These are phyloP conservation scores for Uria aalge DNA, from an alignment of 2,113 vertebrate species.

Conservation along the genomic window DNA sequence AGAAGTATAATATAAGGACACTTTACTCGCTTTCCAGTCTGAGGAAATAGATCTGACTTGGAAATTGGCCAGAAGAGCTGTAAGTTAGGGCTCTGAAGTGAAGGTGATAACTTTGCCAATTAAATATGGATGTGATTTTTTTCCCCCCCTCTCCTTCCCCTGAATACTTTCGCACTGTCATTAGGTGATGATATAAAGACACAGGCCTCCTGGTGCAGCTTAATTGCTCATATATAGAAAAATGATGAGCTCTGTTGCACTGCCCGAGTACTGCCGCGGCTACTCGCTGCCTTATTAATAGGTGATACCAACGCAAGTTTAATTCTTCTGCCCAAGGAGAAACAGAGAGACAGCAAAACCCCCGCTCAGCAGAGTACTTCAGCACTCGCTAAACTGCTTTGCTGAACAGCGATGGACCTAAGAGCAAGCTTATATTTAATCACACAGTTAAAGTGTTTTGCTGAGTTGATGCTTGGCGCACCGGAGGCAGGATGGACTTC, in stretches of 20 bases:
- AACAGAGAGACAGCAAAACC: conserved; percentile 13
- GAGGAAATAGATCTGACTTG: conserved; percentile 44
- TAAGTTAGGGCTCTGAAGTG: conserved; percentile 31
- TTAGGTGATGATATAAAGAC: conserved; percentile 69
- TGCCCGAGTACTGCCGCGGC: conserved; percentile 39
- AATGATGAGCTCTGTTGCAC: conserved; percentile 56
- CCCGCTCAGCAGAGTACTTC: not conserved
- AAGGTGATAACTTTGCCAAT: conserved; percentile 70
- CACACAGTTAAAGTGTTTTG: not conserved
- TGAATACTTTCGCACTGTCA: conserved; percentile 21
- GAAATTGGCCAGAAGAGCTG: conserved; percentile 27
- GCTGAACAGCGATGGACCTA: not conserved
- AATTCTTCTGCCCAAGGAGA: conserved; percentile 50
- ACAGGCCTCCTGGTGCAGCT: conserved; percentile 58
- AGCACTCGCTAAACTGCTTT: not conserved
- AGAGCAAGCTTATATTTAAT: not conserved
- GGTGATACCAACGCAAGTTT: conserved; percentile 13
- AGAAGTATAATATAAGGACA: conserved; percentile 22
- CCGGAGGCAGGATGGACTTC: not conserved
- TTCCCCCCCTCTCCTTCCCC: not conserved
- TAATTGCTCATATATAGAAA: conserved; percentile 71
- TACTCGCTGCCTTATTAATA: conserved; percentile 57
- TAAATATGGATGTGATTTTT: conserved; percentile 46
- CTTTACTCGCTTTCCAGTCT: not conserved
- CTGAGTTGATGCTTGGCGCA: not conserved